phyloP scores from a whole-genome alignment of 2,797 vertebrate species.

The Fistularia tabacaria region DNA sequence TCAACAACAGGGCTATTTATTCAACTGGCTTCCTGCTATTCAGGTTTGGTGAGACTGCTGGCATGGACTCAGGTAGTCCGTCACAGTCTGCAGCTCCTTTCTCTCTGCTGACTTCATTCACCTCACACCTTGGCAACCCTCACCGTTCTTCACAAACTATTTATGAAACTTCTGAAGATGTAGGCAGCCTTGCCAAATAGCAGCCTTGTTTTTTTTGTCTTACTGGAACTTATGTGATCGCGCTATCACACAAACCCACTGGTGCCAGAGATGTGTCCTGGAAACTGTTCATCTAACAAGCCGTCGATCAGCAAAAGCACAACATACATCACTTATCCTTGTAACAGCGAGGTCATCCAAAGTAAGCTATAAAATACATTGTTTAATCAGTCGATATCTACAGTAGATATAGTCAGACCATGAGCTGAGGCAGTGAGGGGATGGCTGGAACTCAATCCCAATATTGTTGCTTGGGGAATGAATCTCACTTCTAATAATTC shows the following conservation, averaged over 20 bases:
- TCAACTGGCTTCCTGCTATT: slow-evolving; percentile 55
- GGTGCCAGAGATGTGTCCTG: slow-evolving; percentile 2
- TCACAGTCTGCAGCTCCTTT: slow-evolving; percentile 39
- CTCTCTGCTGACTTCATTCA: slow-evolving; percentile 19
- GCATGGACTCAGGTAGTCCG: slow-evolving; percentile 36
- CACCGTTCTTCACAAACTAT: slow-evolving; percentile 20
- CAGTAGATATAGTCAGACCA: too few relatives aligned
- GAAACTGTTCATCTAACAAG: neutral
- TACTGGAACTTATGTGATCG: slow-evolving; percentile 21
- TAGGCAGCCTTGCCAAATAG: slow-evolving; percentile 25
- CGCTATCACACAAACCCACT: neutral
- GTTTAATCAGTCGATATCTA: too few relatives aligned
- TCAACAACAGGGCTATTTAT: slow-evolving; percentile 32
- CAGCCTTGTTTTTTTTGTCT: slow-evolving; percentile 9
- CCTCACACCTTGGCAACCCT: slow-evolving; percentile 18
- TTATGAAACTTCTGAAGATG: slow-evolving; percentile 22
- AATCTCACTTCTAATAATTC: too few relatives aligned
- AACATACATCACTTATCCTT: too few relatives aligned
- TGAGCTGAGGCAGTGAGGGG: too few relatives aligned
- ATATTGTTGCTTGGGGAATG: too few relatives aligned
- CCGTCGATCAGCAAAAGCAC: too few relatives aligned
- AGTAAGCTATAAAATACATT: too few relatives aligned
- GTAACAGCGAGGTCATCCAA: too few relatives aligned
- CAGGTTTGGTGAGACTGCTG: slow-evolving; percentile 13
- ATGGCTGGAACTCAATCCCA: too few relatives aligned